phyloP scores from a whole-genome alignment of 2,797 vertebrate species.

The Scolopax bukidnonensis region DNA sequence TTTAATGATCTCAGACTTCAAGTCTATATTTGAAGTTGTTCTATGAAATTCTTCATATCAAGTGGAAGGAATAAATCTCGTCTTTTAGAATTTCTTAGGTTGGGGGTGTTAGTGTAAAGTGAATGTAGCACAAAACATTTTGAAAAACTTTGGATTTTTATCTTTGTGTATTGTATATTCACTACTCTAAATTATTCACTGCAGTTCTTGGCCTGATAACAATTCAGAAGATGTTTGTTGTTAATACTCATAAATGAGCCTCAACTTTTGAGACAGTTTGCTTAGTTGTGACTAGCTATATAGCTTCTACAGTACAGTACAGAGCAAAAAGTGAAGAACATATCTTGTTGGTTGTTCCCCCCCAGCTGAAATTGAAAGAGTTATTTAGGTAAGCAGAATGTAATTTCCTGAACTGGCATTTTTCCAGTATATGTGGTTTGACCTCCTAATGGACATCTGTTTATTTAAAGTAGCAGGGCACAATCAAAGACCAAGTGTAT shows the following conservation, averaged over 20 bases:
- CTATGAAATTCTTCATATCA: not conserved
- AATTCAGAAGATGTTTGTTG: not conserved
- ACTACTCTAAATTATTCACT: not conserved
- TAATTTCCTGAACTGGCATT: conserved; percentile 59
- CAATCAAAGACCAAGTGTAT: conserved; percentile 46
- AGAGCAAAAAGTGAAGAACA: not conserved
- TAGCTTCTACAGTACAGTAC: not conserved
- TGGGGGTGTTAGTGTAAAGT: not conserved
- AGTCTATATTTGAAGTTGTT: not conserved
- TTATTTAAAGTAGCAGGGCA: conserved; percentile 48
- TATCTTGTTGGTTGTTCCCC: rapidly evolving
- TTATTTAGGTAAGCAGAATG: conserved; percentile 39
- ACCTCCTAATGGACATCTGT: conserved; percentile 17
- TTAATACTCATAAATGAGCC: not conserved
- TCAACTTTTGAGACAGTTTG: not conserved
- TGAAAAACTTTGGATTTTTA: not conserved
- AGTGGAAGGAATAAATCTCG: not conserved
- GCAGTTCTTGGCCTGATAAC: not conserved
- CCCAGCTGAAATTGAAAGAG: not conserved
- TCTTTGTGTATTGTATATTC: not conserved
- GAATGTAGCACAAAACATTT: not conserved
- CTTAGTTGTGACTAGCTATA: not conserved
- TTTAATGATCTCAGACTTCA: conserved; percentile 24
- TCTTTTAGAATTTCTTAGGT: not conserved
- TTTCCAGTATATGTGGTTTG: conserved; percentile 22